Evolutionary conservation across 2,888 invertebrate species (phyloP).

Genomic region (Phorcus lineatus): DNA sequence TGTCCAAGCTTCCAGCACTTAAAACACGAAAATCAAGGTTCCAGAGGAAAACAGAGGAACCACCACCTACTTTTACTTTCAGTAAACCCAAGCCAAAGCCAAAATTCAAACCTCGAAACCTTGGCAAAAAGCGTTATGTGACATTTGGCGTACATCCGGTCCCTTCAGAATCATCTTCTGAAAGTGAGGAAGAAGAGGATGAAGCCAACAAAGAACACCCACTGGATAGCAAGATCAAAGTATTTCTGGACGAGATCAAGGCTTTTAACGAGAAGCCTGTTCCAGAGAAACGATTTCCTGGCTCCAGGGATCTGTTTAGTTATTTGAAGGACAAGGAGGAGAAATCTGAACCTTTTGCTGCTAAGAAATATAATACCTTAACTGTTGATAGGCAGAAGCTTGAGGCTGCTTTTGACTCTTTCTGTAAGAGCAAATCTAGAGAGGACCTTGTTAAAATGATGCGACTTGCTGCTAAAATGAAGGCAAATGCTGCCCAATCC

Average conservation of each 20-base stretch:
- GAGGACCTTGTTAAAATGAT: constrained; percentile 55
- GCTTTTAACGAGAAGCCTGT: constrained; percentile 31
- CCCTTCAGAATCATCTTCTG: neutral
- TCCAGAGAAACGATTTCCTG: neutral
- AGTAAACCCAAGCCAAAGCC: neutral
- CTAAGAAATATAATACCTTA: constrained; percentile 35
- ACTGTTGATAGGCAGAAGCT: constrained; percentile 44
- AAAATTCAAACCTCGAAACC: neutral
- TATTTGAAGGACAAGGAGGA: constrained; percentile 32
- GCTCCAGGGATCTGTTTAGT: neutral
- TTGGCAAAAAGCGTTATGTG: neutral
- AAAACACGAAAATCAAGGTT: neutral
- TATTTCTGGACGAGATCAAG: constrained; percentile 33
- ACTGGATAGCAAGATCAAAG: constrained; percentile 31
- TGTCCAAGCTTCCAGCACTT: neutral
- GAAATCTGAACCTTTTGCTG: constrained; percentile 32
- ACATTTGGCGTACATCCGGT: neutral
- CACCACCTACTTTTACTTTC: neutral
- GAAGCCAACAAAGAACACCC: constrained; percentile 18
- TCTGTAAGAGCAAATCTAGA: constrained; percentile 44
- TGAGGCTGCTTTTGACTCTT: constrained; percentile 56
- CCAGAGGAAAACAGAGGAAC: neutral
- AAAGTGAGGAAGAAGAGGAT: neutral
- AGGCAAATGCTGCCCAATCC: constrained; percentile 46
- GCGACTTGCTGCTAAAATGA: constrained; percentile 56